Percentiles rank a stretch among this genome's conserved stretches.
These are phyloP conservation scores for Drosophila willistoni DNA, from an alignment of 1,140 invertebrate genomes.

Conservation along the genomic window DNA sequence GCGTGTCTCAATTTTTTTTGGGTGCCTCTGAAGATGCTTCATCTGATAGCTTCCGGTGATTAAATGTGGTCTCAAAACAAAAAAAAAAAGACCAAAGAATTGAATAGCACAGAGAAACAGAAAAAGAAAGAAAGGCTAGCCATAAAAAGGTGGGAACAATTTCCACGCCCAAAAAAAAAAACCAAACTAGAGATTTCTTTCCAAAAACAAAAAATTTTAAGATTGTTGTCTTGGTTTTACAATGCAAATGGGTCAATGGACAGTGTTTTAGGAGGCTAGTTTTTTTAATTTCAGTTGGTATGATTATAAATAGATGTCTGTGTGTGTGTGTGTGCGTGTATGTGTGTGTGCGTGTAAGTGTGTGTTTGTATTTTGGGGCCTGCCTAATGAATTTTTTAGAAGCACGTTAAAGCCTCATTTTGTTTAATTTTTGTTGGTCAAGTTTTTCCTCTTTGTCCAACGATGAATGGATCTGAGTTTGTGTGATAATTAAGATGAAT, in stretches of 20 bases:
- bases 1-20: conserved; percentile 36
- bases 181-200: conserved; percentile 45
- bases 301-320: conserved; percentile 21
- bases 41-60: conserved; percentile 73
- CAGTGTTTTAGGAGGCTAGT: conserved; percentile 53
- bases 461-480: conserved; percentile 1
- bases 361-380: conserved; percentile 29
- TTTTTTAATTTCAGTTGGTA: background rate
- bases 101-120: conserved; percentile 26
- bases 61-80: conserved; percentile 42
- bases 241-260: conserved; percentile 72
- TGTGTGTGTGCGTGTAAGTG: conserved; percentile 34
- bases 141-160: conserved; percentile 73
- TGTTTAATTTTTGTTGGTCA: conserved; percentile 39
- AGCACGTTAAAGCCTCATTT: conserved; percentile 49
- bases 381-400: conserved; percentile 67
- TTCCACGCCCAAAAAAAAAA: conserved; percentile 48
- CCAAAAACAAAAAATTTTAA: conserved; percentile 46
- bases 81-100: conserved; percentile 22
- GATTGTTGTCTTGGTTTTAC: conserved; percentile 31
- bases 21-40: conserved; percentile 40
- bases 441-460: conserved; percentile 43
- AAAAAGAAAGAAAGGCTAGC: conserved; percentile 41
- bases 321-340: conserved; percentile 46
- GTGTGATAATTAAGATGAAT: conserved; percentile 80